Percentiles rank a stretch among this genome's conserved stretches.
Conservation (phyloP, 2,888 invertebrate genomes). For the Monoplex corrugatus region DNA sequence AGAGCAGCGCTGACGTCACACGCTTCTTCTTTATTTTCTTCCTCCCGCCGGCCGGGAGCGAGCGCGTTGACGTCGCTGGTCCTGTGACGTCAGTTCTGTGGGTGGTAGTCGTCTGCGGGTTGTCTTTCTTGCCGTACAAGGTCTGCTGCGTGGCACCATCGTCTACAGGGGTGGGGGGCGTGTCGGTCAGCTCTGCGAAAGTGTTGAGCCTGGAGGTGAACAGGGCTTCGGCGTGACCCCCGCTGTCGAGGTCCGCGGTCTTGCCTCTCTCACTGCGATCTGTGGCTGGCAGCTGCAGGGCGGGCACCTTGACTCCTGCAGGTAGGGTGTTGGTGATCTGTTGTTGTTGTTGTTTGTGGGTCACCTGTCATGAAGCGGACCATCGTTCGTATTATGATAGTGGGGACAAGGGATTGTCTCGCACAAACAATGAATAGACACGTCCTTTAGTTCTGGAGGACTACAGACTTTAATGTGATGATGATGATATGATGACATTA, state of each 20-base stretch:
- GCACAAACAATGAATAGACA: no score
- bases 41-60: conserved; percentile 19
- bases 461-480: no score
- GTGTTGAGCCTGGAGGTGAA: not conserved
- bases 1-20: conserved; percentile 65
- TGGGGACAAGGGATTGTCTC: no score
- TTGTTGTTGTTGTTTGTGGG: not conserved
- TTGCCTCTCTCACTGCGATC: conserved; percentile 24
- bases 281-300: conserved; percentile 25
- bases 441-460: no score
- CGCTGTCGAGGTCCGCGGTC: not conserved
- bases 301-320: conserved; percentile 6
- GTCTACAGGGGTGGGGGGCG: not conserved
- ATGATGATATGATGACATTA: no score
- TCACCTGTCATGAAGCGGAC: not conserved
- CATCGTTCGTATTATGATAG: no score
- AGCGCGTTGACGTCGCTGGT: conserved; percentile 39
- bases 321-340: conserved; percentile 18
- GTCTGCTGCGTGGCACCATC: not conserved
- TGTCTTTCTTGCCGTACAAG: not conserved
- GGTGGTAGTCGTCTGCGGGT: not conserved
- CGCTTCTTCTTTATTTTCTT: conserved; percentile 48
- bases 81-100: conserved; percentile 24
- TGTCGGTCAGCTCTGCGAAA: conserved; percentile 45
- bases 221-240: not conserved